These are phyloP conservation scores for Scolopax bukidnonensis DNA, from an alignment of 2,797 vertebrate genomes.

Conservation along the genomic window DNA sequence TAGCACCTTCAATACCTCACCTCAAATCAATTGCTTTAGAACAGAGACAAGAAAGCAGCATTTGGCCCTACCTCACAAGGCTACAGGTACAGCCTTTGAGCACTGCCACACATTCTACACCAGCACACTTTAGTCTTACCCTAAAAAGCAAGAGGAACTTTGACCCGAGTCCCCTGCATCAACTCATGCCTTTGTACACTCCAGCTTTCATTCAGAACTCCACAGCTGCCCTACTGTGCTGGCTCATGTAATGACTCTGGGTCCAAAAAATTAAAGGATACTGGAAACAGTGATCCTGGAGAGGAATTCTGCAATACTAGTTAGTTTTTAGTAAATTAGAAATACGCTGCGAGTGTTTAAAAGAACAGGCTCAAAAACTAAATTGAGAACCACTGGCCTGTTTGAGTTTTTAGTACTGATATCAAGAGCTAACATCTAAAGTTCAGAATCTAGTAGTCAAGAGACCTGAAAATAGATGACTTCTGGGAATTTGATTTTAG, in stretches of 20 bases:
- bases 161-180: not conserved
- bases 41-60: not conserved
- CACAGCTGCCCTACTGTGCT: not conserved
- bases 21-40: not conserved
- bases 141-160: not conserved
- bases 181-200: not conserved
- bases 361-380: not conserved
- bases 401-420: not conserved
- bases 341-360: not conserved
- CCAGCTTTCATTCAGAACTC: not conserved
- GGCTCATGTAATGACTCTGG: not conserved
- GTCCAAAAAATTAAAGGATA: not conserved
- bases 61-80: not conserved
- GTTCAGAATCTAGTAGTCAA: not conserved
- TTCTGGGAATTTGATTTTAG: not conserved
- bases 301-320: not conserved
- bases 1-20: not conserved
- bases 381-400: not conserved
- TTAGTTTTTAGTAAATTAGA: not conserved
- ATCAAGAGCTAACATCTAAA: not conserved
- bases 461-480: not conserved
- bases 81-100: not conserved
- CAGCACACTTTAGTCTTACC: not conserved
- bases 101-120: not conserved
- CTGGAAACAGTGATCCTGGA: not conserved